Percentiles rank a stretch among this genome's conserved stretches.
Conservation (phyloP, 2,113 vertebrate genomes). For the Hippopotamus amphibius region DNA sequence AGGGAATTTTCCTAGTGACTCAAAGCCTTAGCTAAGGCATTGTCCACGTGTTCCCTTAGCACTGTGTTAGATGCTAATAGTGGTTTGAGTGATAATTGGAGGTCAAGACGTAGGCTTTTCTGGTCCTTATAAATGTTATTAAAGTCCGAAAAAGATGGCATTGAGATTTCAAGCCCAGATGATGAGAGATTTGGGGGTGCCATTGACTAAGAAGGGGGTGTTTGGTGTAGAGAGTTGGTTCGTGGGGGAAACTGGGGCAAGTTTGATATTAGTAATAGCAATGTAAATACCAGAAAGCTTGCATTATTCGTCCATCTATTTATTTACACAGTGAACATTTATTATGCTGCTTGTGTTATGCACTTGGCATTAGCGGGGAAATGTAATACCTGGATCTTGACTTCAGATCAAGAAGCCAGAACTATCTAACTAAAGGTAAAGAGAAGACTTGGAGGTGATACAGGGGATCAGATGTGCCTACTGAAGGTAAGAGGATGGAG, state of each 20-base stretch:
- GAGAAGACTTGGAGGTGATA: neutral
- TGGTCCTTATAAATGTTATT: neutral
- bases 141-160: neutral
- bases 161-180: neutral
- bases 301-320: neutral
- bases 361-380: neutral
- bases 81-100: neutral
- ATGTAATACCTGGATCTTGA: neutral
- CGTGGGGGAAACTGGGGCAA: neutral
- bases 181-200: neutral
- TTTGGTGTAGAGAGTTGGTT: neutral
- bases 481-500: neutral
- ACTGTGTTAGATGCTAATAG: neutral
- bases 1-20: neutral
- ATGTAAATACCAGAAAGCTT: neutral
- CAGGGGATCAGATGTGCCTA: neutral
- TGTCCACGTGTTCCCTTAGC: neutral
- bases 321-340: neutral
- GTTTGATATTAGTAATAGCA: conserved; percentile 32
- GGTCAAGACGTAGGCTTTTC: neutral
- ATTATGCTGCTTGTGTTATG: neutral
- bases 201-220: neutral
- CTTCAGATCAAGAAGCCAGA: neutral
- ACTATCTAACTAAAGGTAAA: neutral
- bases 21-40: neutral